A percentile compares a stretch with the other conserved stretches of the same genome.
phyloP scores from a whole-genome alignment of 2,888 invertebrate species.

The Achlya flavicornis region DNA sequence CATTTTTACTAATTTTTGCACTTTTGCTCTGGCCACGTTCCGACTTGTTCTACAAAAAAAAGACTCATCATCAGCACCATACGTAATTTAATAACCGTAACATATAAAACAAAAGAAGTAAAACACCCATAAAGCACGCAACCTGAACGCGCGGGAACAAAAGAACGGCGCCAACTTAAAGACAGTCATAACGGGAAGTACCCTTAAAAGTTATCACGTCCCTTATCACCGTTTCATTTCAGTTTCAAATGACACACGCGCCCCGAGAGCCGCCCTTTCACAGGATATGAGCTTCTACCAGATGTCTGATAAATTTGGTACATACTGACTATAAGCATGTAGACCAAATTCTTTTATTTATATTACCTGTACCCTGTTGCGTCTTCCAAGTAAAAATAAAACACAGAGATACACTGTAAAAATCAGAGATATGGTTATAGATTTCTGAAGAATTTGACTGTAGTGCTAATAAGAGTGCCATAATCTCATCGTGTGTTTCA shows the following conservation, averaged over 20 bases:
- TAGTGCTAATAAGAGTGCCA: no score
- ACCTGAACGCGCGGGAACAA: slow-evolving; percentile 14
- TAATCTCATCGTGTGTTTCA: no score
- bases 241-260: slow-evolving; percentile 39
- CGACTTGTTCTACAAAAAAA: no score
- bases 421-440: no score
- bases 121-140: slow-evolving; percentile 1
- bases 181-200: slow-evolving; percentile 26
- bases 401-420: no score
- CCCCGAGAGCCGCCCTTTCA: slow-evolving; percentile 23
- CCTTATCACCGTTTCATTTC: slow-evolving; percentile 49
- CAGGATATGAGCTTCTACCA: slow-evolving; percentile 51
- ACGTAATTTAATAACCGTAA: neutral
- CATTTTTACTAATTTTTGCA: no score
- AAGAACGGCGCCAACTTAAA: slow-evolving; percentile 12
- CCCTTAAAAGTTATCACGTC: slow-evolving; percentile 52
- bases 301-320: slow-evolving; percentile 32
- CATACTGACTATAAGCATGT: slow-evolving; percentile 21
- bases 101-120: neutral
- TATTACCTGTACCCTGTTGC: no score
- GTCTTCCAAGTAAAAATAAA: no score
- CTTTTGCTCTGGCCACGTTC: no score
- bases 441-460: no score
- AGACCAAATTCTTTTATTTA: neutral
- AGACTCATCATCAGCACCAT: no score